Base-by-base conservation (phyloP, 2,113 vertebrate species). In the Rousettus leschenaultii region DNA sequence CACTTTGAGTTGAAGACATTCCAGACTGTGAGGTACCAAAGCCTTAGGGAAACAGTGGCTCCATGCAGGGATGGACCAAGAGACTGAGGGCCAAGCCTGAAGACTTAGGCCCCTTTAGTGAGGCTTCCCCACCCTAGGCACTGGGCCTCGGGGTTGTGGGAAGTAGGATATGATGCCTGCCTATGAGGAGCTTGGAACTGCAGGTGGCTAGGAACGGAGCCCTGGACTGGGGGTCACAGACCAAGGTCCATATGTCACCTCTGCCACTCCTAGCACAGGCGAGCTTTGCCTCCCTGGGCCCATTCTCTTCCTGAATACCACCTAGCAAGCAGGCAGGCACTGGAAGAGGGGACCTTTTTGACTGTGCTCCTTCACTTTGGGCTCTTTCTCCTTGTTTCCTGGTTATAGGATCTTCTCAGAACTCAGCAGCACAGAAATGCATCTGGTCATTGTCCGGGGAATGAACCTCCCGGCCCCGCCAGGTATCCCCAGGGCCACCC, bases 341-440 rank as follows among this genome's bases (percentile, higher is more conserved):
- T 55, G 28, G 79, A 66, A 91, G 28, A 57, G 10, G 55, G 26
- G 45, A 33, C 12, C 30, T 59, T 63, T 57, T 45, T 57, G n/a
- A 33, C 12, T 1, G 0, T 40, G 55, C 14, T 59, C n/a, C 33
- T 88, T 61, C 12, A 89, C 30, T 55, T 51, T 70, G 57, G 13
- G 38, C 3, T 70, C 19, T 74, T 63, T 90, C 70, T 90, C 35
- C 45, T 71, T 93, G 71, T 61, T 91, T 93, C 73, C 66, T 38
- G 75, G 51, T 61, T 78, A 7, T 97, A 99, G 99, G 98, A 99
- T 99, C 95, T 99, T 99, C 98, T 99, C 99, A 65, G 99, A 99
- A 91, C 99, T 99, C 94, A 99, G 98, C 98, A 99, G 99, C 97
- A 99, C 99, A 86, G 99, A 99, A 97, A 99, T 99, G 99, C 99